Evolutionary conservation across 2,888 invertebrate species (phyloP).

Genomic region (Parnassius mnemosyne): DNA sequence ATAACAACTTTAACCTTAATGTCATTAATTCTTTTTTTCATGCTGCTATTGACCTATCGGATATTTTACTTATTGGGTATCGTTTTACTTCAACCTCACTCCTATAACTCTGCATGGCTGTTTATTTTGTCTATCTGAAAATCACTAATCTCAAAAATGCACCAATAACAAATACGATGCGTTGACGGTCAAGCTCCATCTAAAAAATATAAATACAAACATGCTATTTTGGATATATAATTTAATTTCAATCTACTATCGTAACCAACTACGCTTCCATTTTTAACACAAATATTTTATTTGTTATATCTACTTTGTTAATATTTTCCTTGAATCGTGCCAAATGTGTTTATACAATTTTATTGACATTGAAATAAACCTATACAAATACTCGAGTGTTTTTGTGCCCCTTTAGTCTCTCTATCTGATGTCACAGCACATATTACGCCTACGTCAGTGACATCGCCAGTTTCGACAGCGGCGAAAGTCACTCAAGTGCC

Average conservation of each 20-base stretch:
- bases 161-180: conserved; percentile 71
- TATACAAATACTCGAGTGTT: conserved; percentile 45
- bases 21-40: conserved; percentile 72
- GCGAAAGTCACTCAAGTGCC: conserved; percentile 57
- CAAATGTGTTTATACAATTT: conserved; percentile 50
- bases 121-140: conserved; percentile 40
- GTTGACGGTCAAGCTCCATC: conserved; percentile 74
- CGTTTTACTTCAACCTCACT: conserved; percentile 42
- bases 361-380: conserved; percentile 52
- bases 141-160: conserved; percentile 48
- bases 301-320: conserved; percentile 36
- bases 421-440: conserved; percentile 78
- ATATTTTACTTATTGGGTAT: conserved; percentile 74
- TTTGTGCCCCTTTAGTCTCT: conserved; percentile 61
- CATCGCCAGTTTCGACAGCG: conserved; percentile 68
- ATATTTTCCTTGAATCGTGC: conserved; percentile 38
- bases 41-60: conserved; percentile 74
- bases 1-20: conserved; percentile 53
- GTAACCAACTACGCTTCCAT: conserved; percentile 53
- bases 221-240: conserved; percentile 72
- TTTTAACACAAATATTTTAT: conserved; percentile 56
- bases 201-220: conserved; percentile 78
- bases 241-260: conserved; percentile 36
- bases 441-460: conserved; percentile 73
- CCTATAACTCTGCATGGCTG: conserved; percentile 58